A percentile compares a stretch with the other conserved stretches of the same genome.
phyloP scores from a whole-genome alignment of 2,888 invertebrate species.

The Dolichomitus sp. region DNA sequence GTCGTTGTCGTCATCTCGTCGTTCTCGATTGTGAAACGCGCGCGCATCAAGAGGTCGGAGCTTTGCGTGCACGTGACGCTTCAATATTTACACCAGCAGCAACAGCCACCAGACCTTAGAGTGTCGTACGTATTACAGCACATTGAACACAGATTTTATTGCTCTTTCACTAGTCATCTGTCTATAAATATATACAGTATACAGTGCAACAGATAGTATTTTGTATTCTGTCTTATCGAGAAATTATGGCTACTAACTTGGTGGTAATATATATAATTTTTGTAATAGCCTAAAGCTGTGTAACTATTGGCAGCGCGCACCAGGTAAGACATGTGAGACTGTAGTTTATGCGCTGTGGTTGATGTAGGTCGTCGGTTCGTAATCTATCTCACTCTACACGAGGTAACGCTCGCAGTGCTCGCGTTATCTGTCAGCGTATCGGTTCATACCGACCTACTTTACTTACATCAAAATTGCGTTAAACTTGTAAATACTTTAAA shows the following conservation, averaged over 20 bases:
- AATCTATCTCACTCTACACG: constrained; percentile 77
- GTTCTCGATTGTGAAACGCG: neutral
- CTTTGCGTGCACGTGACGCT: constrained; percentile 30
- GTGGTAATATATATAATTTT: neutral
- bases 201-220: neutral
- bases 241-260: neutral
- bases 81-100: constrained; percentile 2
- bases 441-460: constrained; percentile 58
- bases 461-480: constrained; percentile 48
- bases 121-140: neutral
- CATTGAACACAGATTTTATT: neutral
- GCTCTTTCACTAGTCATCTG: neutral
- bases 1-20: neutral
- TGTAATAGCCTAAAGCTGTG: neutral
- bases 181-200: neutral
- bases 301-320: neutral
- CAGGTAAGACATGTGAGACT: constrained; percentile 53
- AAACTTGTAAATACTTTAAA: neutral
- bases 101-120: neutral
- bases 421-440: constrained; percentile 61
- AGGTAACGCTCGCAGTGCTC: constrained; percentile 15
- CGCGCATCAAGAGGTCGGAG: constrained; percentile 36
- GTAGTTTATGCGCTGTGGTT: constrained; percentile 66
- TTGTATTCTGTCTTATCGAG: neutral
- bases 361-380: constrained; percentile 83